These are phyloP conservation scores for Phasianus colchicus DNA, from an alignment of 2,113 vertebrate genomes.

Conservation along the genomic window DNA sequence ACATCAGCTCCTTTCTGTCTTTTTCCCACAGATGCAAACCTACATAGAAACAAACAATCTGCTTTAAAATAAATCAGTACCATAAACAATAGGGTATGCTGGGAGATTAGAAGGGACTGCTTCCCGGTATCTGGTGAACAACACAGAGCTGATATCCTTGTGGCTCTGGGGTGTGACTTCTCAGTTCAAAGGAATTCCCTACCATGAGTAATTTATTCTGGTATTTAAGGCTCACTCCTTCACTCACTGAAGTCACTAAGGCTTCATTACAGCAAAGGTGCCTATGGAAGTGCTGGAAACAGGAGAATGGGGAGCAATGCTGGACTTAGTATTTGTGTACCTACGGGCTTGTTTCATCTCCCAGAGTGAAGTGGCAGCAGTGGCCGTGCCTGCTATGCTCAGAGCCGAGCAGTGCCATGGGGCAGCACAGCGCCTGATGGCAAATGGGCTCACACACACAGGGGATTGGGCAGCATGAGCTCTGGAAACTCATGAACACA, in stretches of 20 bases:
- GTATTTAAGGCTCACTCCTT: conserved; percentile 14
- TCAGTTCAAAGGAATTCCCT: conserved; percentile 60
- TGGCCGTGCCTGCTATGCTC: background rate
- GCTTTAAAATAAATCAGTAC: conserved; percentile 32
- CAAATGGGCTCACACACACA: accelerated
- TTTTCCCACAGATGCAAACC: conserved; percentile 45
- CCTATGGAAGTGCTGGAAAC: background rate
- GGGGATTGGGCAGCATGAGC: background rate
- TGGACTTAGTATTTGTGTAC: background rate
- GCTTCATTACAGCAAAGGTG: background rate
- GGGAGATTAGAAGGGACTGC: background rate
- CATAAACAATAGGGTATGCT: conserved; percentile 23
- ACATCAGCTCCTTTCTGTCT: background rate
- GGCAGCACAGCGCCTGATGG: background rate
- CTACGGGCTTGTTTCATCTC: background rate
- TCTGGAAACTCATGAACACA: background rate
- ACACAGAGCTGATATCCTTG: background rate
- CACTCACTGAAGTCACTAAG: background rate
- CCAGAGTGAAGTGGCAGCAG: background rate
- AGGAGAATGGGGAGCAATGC: background rate
- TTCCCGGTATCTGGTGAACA: conserved; percentile 23
- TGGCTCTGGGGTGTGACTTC: conserved; percentile 27
- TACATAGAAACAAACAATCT: conserved; percentile 41
- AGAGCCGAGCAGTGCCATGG: background rate
- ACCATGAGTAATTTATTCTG: conserved; percentile 31